Percentiles rank a stretch among this genome's conserved stretches.
Evolutionary conservation across 2,888 invertebrate genomes (phyloP).

Genomic region (Melanostoma mellinum): DNA sequence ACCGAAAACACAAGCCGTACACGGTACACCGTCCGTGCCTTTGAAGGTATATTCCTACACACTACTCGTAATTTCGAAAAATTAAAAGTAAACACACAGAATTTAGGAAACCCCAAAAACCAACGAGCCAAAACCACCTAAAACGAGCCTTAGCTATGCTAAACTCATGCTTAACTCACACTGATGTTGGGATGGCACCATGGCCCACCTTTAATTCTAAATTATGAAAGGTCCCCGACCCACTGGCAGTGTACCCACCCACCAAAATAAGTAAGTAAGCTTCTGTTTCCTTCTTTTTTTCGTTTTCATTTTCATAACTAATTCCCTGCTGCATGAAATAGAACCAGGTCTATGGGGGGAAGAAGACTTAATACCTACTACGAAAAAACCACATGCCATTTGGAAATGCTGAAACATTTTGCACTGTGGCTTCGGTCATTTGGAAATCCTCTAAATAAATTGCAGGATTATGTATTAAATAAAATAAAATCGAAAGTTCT

Average conservation of each 20-base stretch:
- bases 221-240: conserved; percentile 63
- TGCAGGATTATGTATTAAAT: conserved; percentile 64
- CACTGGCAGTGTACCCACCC: background rate
- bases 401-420: conserved; percentile 67
- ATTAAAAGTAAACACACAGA: conserved; percentile 66
- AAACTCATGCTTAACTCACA: conserved; percentile 27
- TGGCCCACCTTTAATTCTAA: conserved; percentile 65
- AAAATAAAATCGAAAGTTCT: conserved; percentile 68
- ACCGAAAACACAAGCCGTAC: background rate
- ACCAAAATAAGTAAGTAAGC: conserved; percentile 61
- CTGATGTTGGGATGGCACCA: background rate
- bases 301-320: conserved; percentile 7
- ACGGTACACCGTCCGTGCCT: background rate
- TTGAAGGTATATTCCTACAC: background rate
- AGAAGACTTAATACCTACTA: conserved; percentile 20
- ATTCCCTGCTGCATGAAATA: conserved; percentile 37
- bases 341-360: background rate
- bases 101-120: conserved; percentile 59
- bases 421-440: conserved; percentile 69
- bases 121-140: conserved; percentile 23
- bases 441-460: conserved; percentile 66
- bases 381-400: conserved; percentile 55
- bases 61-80: conserved; percentile 48
- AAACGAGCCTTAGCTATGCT: conserved; percentile 3
- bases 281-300: conserved; percentile 19